These are phyloP conservation scores for Standfussiana lucernea DNA, from an alignment of 2,888 invertebrate genomes.

Conservation along the genomic window DNA sequence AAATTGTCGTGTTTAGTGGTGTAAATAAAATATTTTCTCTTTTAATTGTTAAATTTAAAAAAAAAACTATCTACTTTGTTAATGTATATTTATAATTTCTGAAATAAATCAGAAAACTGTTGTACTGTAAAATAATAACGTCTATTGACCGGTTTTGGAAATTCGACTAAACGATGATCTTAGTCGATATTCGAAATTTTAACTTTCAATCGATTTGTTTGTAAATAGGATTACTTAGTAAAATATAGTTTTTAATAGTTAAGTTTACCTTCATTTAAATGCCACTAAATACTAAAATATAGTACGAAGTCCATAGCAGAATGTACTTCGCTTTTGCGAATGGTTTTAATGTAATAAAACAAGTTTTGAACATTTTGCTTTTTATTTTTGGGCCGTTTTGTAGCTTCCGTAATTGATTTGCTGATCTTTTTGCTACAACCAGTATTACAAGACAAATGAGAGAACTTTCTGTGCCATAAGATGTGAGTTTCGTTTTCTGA, in stretches of 20 bases:
- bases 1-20: conserved; percentile 35
- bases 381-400: not conserved
- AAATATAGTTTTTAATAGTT: not conserved
- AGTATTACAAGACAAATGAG: not conserved
- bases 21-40: not conserved
- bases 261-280: conserved; percentile 18
- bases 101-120: not conserved
- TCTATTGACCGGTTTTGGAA: not conserved
- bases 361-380: conserved; percentile 27
- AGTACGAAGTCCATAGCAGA: conserved; percentile 53
- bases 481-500: no score
- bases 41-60: not conserved
- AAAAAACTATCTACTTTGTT: not conserved
- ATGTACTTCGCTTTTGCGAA: conserved; percentile 64
- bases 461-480: not conserved
- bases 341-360: conserved; percentile 45
- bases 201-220: not conserved
- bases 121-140: not conserved
- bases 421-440: not conserved
- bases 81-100: not conserved
- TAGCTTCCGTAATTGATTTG: not conserved
- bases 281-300: conserved; percentile 34
- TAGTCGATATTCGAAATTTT: conserved; percentile 11
- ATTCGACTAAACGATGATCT: not conserved
- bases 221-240: conserved; percentile 30